Conservation (phyloP, 2,113 vertebrate species). For the Myiozetetes cayanensis region DNA sequence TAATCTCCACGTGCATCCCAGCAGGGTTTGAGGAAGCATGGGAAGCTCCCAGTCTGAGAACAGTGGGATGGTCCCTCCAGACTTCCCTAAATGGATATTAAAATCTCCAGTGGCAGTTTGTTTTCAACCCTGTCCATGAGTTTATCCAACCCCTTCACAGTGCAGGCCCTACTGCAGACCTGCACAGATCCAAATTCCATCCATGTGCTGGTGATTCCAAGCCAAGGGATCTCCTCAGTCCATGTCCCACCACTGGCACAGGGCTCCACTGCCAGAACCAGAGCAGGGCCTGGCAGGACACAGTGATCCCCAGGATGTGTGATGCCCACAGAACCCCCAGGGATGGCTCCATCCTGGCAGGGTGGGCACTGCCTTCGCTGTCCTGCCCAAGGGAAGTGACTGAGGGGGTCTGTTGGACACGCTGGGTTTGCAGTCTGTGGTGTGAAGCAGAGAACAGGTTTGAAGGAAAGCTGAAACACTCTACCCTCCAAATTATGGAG, state of each 20-base stretch:
- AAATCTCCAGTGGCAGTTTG: neutral
- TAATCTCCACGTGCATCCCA: neutral
- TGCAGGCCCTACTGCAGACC: neutral
- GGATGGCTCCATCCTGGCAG: neutral
- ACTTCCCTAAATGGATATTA: neutral
- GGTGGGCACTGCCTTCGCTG: neutral
- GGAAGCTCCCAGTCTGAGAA: neutral
- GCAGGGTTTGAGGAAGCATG: fast-evolving
- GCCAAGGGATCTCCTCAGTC: neutral
- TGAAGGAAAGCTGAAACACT: neutral
- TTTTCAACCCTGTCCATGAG: neutral
- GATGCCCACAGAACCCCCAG: neutral
- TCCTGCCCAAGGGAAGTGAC: neutral
- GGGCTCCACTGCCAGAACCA: neutral
- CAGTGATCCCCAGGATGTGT: fast-evolving
- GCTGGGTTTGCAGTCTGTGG: neutral
- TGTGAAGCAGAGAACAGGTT: neutral
- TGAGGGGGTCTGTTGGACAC: neutral
- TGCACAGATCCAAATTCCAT: neutral
- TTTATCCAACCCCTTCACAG: neutral
- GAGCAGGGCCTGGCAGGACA: neutral
- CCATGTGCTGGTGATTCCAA: fast-evolving
- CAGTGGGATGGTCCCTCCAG: neutral
- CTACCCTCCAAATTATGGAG: neutral
- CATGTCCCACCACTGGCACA: fast-evolving